Evolutionary conservation across 2,113 vertebrate genomes (phyloP).

Genomic region (Sitta europaea): DNA sequence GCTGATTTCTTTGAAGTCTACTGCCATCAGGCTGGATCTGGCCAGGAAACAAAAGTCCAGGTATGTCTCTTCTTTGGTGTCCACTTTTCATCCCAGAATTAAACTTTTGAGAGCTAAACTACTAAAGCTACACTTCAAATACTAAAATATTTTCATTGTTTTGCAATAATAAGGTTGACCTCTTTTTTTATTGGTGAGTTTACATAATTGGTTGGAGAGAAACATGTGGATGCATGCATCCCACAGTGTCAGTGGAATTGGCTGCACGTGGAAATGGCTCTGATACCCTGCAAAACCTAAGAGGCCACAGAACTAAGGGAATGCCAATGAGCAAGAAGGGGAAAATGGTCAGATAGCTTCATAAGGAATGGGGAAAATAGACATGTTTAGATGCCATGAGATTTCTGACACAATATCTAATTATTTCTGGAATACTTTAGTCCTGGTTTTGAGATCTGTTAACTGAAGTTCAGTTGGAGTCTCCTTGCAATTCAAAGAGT

Average conservation of each 20-base stretch:
- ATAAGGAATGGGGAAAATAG: neutral
- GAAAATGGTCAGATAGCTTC: neutral
- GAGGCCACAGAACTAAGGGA: neutral
- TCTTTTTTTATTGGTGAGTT: neutral
- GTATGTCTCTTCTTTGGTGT: slow-evolving; percentile 48
- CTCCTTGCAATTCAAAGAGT: neutral
- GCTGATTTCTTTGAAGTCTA: slow-evolving; percentile 90
- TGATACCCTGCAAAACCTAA: neutral
- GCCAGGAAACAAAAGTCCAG: slow-evolving; percentile 74
- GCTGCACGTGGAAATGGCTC: neutral
- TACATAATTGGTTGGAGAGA: neutral
- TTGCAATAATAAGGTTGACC: neutral
- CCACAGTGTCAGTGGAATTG: neutral
- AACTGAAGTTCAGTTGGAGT: neutral
- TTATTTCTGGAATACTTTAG: neutral
- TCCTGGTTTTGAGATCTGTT: neutral
- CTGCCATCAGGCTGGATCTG: slow-evolving; percentile 75
- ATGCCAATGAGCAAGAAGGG: neutral
- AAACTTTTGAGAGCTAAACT: neutral
- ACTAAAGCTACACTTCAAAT: neutral
- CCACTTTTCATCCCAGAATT: neutral
- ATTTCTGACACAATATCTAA: neutral
- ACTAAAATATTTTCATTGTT: neutral
- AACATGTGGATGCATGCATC: neutral
- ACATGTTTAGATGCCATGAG: neutral